These are phyloP conservation scores for Rhingia campestris DNA, from an alignment of 2,888 invertebrate genomes.

Conservation along the genomic window DNA sequence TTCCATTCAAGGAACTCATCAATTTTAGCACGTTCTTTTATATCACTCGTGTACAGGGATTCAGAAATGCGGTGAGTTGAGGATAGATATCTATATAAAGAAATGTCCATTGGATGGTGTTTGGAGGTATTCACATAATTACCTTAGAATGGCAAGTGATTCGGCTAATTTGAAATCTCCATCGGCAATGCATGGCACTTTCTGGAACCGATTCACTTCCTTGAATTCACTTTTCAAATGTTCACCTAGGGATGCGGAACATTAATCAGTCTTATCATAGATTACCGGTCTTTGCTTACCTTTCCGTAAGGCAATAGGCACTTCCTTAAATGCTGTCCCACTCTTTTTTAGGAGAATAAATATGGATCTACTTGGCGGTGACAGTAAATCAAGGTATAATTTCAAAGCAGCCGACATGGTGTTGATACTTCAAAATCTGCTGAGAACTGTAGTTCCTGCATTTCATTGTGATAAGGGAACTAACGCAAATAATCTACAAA, in stretches of 20 bases:
- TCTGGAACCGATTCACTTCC: constrained; percentile 85
- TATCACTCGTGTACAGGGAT: constrained; percentile 86
- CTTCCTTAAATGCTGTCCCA: constrained; percentile 83
- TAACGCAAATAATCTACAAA: no score
- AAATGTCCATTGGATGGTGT: neutral
- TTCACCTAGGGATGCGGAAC: constrained; percentile 82
- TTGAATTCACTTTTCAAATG: constrained; percentile 86
- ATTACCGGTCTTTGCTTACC: constrained; percentile 77
- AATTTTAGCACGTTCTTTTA: constrained; percentile 85
- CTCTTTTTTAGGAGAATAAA: constrained; percentile 83
- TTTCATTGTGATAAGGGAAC: no score
- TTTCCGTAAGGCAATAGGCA: constrained; percentile 82
- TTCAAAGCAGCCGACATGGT: constrained; percentile 32
- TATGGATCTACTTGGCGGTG: constrained; percentile 84
- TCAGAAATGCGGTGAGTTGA: constrained; percentile 81
- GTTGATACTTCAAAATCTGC: no score
- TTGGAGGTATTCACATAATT: neutral
- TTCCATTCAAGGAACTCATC: constrained; percentile 90
- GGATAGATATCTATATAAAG: constrained; percentile 23
- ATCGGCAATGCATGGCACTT: constrained; percentile 87
- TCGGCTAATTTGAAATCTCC: constrained; percentile 88
- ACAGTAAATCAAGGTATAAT: constrained; percentile 82
- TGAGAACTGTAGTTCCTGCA: no score
- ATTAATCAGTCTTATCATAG: neutral
- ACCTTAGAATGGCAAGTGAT: constrained; percentile 88